Evolutionary conservation across 2,888 invertebrate species (phyloP), one percentile per base, ranked within the genome.

Genomic region (Zeuzera pyrina): DNA sequence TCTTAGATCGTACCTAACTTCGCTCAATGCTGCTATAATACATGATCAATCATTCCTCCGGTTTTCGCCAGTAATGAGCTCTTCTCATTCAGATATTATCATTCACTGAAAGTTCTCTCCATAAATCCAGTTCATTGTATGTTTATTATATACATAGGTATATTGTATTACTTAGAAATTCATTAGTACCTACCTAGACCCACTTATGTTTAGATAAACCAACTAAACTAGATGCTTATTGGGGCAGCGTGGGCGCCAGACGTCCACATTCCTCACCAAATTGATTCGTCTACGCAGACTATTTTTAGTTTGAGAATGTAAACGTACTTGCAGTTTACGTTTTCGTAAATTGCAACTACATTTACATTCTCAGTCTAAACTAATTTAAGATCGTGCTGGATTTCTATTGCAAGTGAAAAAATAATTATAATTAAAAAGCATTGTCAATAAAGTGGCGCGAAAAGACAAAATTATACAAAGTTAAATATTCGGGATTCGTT

Each of bases 191-290:
- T 16, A 21, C 13, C 3, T 10, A 21, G 3, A 12, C 29, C 7
- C 21, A 19, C 14, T 7, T 13, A 22, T 12, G 24, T 31, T 19
- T 15, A 24, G 8, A 5, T 16, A 7, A 16, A 16, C 7, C 3
- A 3, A 16, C 16, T 16, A 3, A 16, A 5, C 16, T 3, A 16
- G 3, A 16, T 16, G 7, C n/a, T 15, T 11, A 30, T 21, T 30
- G 26, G 25, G 33, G 13, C 33, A 29, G 45, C 47, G 59, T 57
- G 59, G 58, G 59, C 53, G 57, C 52, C 38, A 39, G 47, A 42
- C 40, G 47, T 39, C 35, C 34, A 37, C 59, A 60, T 60, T 55
- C 60, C 59, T n/a, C 33, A 34, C 45, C 49, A 57, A 55, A 58
- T 58, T 52, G 45, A 39, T 34, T 12, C 37, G 41, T 41, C 45